Evolutionary conservation across 2,113 vertebrate species (phyloP).

Genomic region (Motacilla alba): DNA sequence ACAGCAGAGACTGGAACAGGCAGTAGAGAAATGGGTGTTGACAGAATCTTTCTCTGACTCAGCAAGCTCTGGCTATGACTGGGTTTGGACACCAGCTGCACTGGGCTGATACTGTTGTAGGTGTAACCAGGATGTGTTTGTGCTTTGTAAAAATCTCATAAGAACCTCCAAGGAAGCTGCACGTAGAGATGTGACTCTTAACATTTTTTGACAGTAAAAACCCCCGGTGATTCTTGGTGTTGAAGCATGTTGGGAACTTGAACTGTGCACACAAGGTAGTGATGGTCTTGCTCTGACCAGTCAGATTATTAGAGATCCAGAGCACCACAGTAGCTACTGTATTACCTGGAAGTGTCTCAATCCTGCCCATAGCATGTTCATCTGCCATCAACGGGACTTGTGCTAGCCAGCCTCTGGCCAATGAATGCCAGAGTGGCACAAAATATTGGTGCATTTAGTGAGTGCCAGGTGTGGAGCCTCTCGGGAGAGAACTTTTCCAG

Average conservation of each 20-base stretch:
- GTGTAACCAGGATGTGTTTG: background rate
- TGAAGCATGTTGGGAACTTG: fast-evolving
- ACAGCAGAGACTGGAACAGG: background rate
- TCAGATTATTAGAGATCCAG: background rate
- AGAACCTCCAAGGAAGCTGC: background rate
- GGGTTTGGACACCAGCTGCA: background rate
- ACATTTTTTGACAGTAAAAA: background rate
- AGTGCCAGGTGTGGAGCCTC: background rate
- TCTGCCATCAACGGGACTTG: background rate
- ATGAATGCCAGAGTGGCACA: background rate
- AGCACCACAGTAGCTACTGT: background rate
- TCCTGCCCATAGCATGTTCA: background rate
- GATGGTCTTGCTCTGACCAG: background rate
- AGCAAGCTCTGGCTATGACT: background rate
- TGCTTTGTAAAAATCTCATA: background rate
- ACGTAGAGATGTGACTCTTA: background rate
- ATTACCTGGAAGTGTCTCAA: background rate
- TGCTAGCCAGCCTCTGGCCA: background rate
- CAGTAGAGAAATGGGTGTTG: background rate
- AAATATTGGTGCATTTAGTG: background rate
- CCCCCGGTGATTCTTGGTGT: background rate
- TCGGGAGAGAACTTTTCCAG: background rate
- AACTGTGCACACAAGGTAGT: background rate
- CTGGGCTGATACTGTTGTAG: background rate
- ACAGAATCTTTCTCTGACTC: background rate